These are phyloP conservation scores for Baryphthengus martii DNA, from an alignment of 2,113 vertebrate species.

Conservation along the genomic window DNA sequence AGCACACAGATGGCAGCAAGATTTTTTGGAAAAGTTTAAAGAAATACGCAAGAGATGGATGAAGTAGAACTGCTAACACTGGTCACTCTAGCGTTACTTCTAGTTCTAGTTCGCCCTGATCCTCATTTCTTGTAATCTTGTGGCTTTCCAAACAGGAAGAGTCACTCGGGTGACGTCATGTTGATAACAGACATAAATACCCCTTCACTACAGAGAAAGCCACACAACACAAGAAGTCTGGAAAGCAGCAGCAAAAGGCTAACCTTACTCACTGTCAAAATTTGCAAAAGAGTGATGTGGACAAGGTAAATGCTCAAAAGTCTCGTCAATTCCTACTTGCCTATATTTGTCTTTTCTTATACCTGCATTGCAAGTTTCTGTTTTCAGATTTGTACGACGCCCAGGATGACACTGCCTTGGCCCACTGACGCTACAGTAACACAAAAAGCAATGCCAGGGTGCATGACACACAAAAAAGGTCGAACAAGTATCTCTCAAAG, in stretches of 20 bases:
- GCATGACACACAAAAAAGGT: background rate
- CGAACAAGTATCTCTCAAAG: background rate
- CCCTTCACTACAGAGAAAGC: background rate
- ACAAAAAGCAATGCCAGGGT: background rate
- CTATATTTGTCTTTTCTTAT: background rate
- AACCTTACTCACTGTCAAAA: background rate
- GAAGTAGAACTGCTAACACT: background rate
- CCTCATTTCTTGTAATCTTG: background rate
- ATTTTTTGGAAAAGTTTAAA: background rate
- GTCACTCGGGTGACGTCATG: rapidly evolving
- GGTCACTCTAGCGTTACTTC: too few relatives aligned
- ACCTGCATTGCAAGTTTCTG: background rate
- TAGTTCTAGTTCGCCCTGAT: background rate
- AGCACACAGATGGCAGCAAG: background rate
- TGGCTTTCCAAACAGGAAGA: background rate
- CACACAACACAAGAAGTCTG: background rate
- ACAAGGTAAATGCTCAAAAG: background rate
- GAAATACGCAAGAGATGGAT: background rate
- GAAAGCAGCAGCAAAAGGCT: background rate
- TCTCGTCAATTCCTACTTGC: background rate
- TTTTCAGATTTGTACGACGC: background rate
- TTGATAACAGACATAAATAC: rapidly evolving
- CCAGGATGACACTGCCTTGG: background rate
- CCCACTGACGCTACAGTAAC: background rate
- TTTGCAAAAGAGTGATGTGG: rapidly evolving